phyloP scores from a whole-genome alignment of 2,113 vertebrate genomes.

The Holacanthus passer region DNA sequence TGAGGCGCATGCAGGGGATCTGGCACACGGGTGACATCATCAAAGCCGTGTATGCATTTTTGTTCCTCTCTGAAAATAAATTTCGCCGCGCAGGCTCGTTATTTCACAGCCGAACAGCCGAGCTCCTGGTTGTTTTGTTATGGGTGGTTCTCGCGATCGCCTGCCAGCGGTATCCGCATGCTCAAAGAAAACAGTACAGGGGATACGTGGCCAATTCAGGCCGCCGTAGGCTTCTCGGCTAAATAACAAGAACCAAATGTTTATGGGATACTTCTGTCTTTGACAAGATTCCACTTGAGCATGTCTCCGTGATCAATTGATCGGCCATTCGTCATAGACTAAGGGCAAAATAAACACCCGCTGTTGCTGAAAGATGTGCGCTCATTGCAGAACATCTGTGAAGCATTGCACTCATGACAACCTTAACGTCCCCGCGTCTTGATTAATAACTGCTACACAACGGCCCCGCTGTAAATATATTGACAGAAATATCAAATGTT shows the following conservation, averaged over 20 bases:
- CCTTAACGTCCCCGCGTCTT: slow-evolving; percentile 50
- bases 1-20: slow-evolving; percentile 55
- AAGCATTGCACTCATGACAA: slow-evolving; percentile 71
- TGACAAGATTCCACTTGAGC: slow-evolving; percentile 57
- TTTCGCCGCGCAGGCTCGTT: slow-evolving; percentile 36
- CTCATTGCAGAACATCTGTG: slow-evolving; percentile 72
- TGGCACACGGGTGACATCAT: slow-evolving; percentile 67
- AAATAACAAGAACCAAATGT: slow-evolving; percentile 80
- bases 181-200: slow-evolving; percentile 50
- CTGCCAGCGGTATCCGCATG: slow-evolving; percentile 62
- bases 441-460: slow-evolving; percentile 58
- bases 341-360: slow-evolving; percentile 66
- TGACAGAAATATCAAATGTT: slow-evolving; percentile 40
- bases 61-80: slow-evolving; percentile 66
- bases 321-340: slow-evolving; percentile 63
- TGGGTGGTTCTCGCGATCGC: slow-evolving; percentile 62
- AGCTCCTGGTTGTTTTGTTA: slow-evolving; percentile 68
- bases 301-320: slow-evolving; percentile 65
- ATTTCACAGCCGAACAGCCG: slow-evolving; percentile 34
- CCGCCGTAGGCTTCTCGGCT: slow-evolving; percentile 26
- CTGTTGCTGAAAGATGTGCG: slow-evolving; percentile 61
- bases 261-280: slow-evolving; percentile 49
- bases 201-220: slow-evolving; percentile 38
- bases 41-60: slow-evolving; percentile 61
- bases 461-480: slow-evolving; percentile 49